These are phyloP conservation scores for Nannoperca obscura DNA, from an alignment of 2,797 vertebrate species.

Conservation along the genomic window DNA sequence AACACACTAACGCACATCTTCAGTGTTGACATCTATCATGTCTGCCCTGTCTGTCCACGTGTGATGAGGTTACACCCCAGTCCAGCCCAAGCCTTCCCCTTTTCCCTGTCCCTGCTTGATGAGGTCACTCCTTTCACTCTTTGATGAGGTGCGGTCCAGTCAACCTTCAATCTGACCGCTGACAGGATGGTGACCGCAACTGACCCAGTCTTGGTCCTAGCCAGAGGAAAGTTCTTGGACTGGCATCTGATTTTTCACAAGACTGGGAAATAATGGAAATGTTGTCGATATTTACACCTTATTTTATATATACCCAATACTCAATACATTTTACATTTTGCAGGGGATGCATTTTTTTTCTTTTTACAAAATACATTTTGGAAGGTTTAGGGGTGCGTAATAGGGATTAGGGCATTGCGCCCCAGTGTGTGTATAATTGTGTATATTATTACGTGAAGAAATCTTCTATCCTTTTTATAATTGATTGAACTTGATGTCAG, in stretches of 20 bases:
- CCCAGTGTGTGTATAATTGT: background rate
- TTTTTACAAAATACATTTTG: too few relatives aligned
- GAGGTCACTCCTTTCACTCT: slow-evolving; percentile 71
- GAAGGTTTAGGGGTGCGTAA: too few relatives aligned
- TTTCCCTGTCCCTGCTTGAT: slow-evolving; percentile 57
- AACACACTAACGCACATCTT: slow-evolving; percentile 29
- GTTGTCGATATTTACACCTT: background rate
- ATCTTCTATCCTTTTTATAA: background rate
- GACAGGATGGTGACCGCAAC: slow-evolving; percentile 54
- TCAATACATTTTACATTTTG: too few relatives aligned
- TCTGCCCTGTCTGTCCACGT: slow-evolving; percentile 60
- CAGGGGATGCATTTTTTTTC: too few relatives aligned
- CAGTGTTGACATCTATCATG: slow-evolving; percentile 63
- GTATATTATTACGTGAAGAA: slow-evolving; percentile 3
- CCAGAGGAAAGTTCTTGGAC: background rate
- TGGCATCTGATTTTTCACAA: background rate
- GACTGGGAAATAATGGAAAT: background rate
- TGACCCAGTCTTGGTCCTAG: slow-evolving; percentile 26
- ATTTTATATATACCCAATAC: too few relatives aligned
- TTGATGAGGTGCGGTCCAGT: slow-evolving; percentile 51
- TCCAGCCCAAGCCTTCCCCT: slow-evolving; percentile 60
- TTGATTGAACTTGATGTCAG: slow-evolving; percentile 1
- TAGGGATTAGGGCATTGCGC: too few relatives aligned
- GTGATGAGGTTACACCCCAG: slow-evolving; percentile 69
- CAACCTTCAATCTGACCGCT: slow-evolving; percentile 68